phyloP scores from a whole-genome alignment of 2,797 vertebrate species.

The Chaetodon trifasciatus region DNA sequence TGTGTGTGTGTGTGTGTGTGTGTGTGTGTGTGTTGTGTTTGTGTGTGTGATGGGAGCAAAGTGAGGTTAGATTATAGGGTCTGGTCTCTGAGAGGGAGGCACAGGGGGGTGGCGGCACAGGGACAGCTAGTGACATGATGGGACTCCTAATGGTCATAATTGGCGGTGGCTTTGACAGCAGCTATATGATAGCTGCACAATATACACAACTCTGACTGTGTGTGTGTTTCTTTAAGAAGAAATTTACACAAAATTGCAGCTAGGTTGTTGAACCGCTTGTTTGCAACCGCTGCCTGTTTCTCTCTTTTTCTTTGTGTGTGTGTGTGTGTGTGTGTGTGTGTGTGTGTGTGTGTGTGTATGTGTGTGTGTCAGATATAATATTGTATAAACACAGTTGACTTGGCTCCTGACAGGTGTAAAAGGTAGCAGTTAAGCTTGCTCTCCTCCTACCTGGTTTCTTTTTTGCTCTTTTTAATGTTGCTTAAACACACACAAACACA shows the following conservation, averaged over 20 bases:
- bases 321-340: slow-evolving; percentile 28
- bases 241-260: slow-evolving; percentile 99
- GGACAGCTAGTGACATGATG: slow-evolving; percentile 98
- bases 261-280: slow-evolving; percentile 87
- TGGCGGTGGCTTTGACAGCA: slow-evolving; percentile 98
- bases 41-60: slow-evolving; percentile 92
- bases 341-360: slow-evolving; percentile 20
- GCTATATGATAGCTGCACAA: slow-evolving; percentile 96
- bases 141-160: slow-evolving; percentile 99
- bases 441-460: slow-evolving; percentile 66
- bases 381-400: slow-evolving; percentile 75
- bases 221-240: slow-evolving; percentile 90
- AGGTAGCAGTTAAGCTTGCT: slow-evolving; percentile 83
- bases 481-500: slow-evolving; percentile 47
- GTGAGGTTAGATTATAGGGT: slow-evolving; percentile 99
- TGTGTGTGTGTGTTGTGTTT: slow-evolving; percentile 32
- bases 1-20: slow-evolving; percentile 15
- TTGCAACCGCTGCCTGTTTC: slow-evolving; percentile 88
- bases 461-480: slow-evolving; percentile 57
- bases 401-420: slow-evolving; percentile 85
- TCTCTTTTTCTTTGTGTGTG: slow-evolving; percentile 66
- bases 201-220: slow-evolving; percentile 86
- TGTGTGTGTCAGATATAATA: slow-evolving; percentile 68
- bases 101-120: slow-evolving; percentile 87
- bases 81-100: slow-evolving; percentile 81